Base-by-base conservation (phyloP, 2,113 vertebrate genomes). In the Tapirus terrestris region DNA sequence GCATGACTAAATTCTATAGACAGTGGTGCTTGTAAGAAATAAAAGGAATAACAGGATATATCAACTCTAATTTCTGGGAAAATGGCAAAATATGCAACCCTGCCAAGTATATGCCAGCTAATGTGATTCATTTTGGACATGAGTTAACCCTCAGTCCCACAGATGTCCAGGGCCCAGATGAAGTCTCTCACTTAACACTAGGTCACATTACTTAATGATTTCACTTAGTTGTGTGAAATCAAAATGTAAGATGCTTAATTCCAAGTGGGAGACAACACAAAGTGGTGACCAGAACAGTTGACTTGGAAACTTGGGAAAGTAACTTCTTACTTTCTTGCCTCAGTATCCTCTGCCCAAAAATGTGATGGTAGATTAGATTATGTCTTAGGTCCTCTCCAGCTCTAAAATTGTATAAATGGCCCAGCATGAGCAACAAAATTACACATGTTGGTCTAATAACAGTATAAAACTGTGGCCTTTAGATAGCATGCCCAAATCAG, bases 71-170 rank as follows among this genome's bases (percentile, higher is more conserved):
- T 87, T 93, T 95, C 96, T 80, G 36, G 23, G 61, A 60, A 94
- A 91, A 96, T 86, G 72, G 23, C 70, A 94, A 87, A 89, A 85
- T 45, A 20, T 48, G 21, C 31, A 56, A 18, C 9, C 20, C 67
- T 91, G 95, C 72, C 77, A 96, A 93, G 45, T 36, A 72, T 51
- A 81, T 84, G 63, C 79, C 80, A 92, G 51, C 92, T 72, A 75
- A 18, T 21, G 1, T 75, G 68, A 82, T 89, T 93, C 45, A 79
- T 84, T 79, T 72, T 79, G 72, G 27, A 43, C 33, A 45, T 51
- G 58, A 75, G 29, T 89, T 89, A 94, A 68, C 56, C 67, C 80
- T 89, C n/a, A 45, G 27, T 23, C 31, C 23, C 85, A 56, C 61
- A 53, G 75, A 77, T 45, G 53, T 76, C 45, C 48, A 73, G 68